Base-by-base conservation (phyloP, 2,113 vertebrate genomes). In the Tragelaphus strepsiceros region DNA sequence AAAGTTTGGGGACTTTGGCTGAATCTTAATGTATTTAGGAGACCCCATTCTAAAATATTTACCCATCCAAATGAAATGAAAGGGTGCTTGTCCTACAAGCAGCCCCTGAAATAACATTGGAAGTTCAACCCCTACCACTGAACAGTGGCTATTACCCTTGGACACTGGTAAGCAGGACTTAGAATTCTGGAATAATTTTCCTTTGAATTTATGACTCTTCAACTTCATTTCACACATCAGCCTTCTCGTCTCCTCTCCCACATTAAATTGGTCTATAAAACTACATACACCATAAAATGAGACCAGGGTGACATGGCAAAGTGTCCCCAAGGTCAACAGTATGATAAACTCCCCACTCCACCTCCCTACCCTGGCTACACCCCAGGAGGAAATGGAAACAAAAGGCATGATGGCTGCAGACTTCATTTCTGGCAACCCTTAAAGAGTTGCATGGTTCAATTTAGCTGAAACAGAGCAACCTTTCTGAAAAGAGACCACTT, bases 121-220 rank as follows among this genome's bases (percentile, higher is more conserved):
- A 88, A 90, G 91, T 78, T 71, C 88, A 97, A 71, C 28, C 78
- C 56, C 82, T 91, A 64, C 93, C 91, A 90, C 92, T 49, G 81
- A 93, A 93, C 56, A 74, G 96, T 93, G 91, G 91, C 93, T 98
- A 97, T 98, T 98, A 98, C 96, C 96, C 62, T 98, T 98, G 98
- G 97, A 97, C 97, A 96, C 94, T 88, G 46, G 94, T 94, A 91
- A 96, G 71, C 26, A 78, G 83, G 78, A 26, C 91, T 97, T 97
- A 94, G 83, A 95, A 97, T 97, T 98, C 97, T 97, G 87, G 88
- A 94, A 97, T 98, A 97, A 97, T 96, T 98, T 98, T 91, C 95
- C 86, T 96, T 97, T 95, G 88, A 95, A 97, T 98, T 98, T 98
- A 96, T 97, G 94, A 95, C 92, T 97, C 93, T 97, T 96, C 80